Evolutionary conservation across 2,797 vertebrate species (phyloP), one percentile per base, ranked within the genome.

Genomic region (Diplodus puntazzo): DNA sequence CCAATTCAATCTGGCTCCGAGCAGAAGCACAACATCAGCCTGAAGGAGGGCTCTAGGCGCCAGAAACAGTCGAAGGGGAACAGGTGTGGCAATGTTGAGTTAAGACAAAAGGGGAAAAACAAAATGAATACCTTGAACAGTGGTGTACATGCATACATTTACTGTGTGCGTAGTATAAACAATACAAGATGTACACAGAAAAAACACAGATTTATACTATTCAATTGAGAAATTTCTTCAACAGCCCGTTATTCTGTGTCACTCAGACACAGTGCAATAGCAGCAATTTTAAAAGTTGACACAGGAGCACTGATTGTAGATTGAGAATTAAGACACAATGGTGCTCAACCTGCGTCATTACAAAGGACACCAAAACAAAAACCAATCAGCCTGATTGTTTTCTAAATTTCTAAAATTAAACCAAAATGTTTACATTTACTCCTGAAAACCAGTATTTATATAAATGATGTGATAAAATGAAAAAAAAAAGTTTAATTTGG

Each of bases 1-100:
- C 98, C 98, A 99, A 69, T 99, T 99, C 71, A 99, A 92, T 84
- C 98, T 96, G 61, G 98, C 98, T 80, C 98, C 98, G 72, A 99
- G 89, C 71, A 99, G 93, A 83, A 99, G 75, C 60, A 99, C 94
- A 61, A 98, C 97, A 85, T 99, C 98, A 66, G 97, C 97, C 90
- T 96, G 92, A 23, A 96, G 96, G 77, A 99, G 94, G 84, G 98
- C 98, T 92, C 98, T 99, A 84, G 9, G 30, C 12, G 9, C 63
- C 12, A 78, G 27, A 55, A 21, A 69, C 39, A 11, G 30, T 2
- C 52, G 21, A 49, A 23, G 49, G 21, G 3, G 50, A 27, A 4
- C 6, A 34, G 23, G 10, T 20, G 27, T 21, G 2, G 27, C 9
- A 46, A n/a, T 13, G 43, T 6, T 39, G 1, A n/a, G 11, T 34